Percentiles rank a stretch among this genome's conserved stretches.
These are phyloP conservation scores for Tachycineta bicolor DNA, from an alignment of 2,113 vertebrate genomes.

Conservation along the genomic window DNA sequence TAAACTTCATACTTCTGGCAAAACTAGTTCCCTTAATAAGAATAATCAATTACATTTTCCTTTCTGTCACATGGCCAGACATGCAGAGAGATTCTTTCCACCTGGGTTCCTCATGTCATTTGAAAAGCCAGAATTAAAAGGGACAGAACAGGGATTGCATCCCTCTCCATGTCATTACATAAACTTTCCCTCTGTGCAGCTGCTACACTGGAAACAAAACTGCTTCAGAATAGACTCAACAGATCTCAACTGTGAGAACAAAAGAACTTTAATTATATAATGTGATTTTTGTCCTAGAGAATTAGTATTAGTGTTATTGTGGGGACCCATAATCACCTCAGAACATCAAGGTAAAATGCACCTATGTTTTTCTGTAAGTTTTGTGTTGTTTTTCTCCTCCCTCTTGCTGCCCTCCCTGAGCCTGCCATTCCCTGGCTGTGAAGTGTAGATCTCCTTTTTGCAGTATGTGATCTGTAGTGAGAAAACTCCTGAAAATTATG, in stretches of 20 bases:
- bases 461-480: not conserved
- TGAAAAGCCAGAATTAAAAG: slow-evolving; percentile 56
- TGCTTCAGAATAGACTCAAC: not conserved
- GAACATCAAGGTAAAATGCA: not conserved
- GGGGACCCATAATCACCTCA: not conserved
- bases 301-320: not conserved
- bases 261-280: not conserved
- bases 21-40: slow-evolving; percentile 45
- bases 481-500: not conserved
- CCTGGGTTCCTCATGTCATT: slow-evolving; percentile 45
- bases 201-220: not conserved
- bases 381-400: not conserved
- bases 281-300: not conserved
- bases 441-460: not conserved
- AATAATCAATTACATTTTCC: slow-evolving; percentile 62
- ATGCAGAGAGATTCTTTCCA: slow-evolving; percentile 39
- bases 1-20: slow-evolving; percentile 41
- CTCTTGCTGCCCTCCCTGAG: not conserved
- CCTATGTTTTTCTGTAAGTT: not conserved
- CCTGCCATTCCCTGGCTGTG: not conserved
- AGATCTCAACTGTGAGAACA: not conserved
- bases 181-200: slow-evolving; percentile 15
- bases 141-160: slow-evolving; percentile 57
- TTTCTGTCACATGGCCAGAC: slow-evolving; percentile 21
- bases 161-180: slow-evolving; percentile 18